Percentiles rank a stretch among this genome's conserved stretches.
These are phyloP conservation scores for Drosophila grimshawi DNA, from an alignment of 1,140 invertebrate species.

Conservation along the genomic window DNA sequence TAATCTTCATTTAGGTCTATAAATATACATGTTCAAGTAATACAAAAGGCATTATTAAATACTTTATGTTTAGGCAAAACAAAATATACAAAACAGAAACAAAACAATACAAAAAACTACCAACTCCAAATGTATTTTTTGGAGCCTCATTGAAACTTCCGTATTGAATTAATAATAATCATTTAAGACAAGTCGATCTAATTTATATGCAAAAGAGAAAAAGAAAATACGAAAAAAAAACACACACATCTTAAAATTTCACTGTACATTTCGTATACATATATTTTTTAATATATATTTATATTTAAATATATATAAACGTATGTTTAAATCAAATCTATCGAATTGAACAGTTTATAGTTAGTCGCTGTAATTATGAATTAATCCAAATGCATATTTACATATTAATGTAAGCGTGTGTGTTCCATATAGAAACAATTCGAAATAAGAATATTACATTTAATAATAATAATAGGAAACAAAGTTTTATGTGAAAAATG, in stretches of 20 bases:
- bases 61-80: conserved; percentile 34
- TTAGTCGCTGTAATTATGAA: conserved; percentile 55
- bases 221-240: conserved; percentile 24
- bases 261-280: conserved; percentile 37
- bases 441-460: conserved; percentile 6
- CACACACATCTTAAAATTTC: conserved; percentile 38
- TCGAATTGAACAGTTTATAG: conserved; percentile 43
- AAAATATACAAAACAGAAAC: conserved; percentile 18
- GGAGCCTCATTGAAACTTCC: conserved; percentile 43
- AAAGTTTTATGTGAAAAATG: conserved; percentile 62
- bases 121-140: conserved; percentile 25
- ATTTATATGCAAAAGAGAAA: conserved; percentile 41
- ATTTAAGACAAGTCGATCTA: conserved; percentile 65
- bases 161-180: conserved; percentile 37
- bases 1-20: conserved; percentile 27
- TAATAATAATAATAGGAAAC: conserved; percentile 25
- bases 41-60: conserved; percentile 49
- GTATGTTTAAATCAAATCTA: conserved; percentile 53
- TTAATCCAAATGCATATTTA: conserved; percentile 25
- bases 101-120: conserved; percentile 16
- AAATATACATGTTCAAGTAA: conserved; percentile 26
- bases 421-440: conserved; percentile 38
- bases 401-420: conserved; percentile 12
- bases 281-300: conserved; percentile 13
- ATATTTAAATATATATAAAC: conserved; percentile 32